Evolutionary conservation across 2,113 vertebrate genomes (phyloP), one percentile per base, ranked within the genome.

Genomic region (Bubo scandiacus): DNA sequence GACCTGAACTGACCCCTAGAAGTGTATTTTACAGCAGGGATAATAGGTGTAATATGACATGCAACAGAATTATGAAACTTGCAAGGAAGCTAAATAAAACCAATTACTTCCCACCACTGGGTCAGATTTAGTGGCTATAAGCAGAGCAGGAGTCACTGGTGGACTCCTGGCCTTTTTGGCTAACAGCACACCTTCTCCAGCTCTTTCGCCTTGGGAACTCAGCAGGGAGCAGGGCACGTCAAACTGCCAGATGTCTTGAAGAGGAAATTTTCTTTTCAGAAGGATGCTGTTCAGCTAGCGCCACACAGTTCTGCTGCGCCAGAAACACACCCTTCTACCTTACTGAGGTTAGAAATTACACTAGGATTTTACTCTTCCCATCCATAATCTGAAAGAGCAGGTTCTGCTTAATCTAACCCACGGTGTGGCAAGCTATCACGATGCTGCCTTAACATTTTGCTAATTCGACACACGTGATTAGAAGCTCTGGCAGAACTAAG

Each of bases 401-500:
- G 57, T 45, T 86, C 92, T 94, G 63, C 25, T 9, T 23, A 23
- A 68, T n/a, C 54, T 58, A 40, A 58, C 19, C 81, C 79, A 8
- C 0, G 5, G 36, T 16, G 19, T 18, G n/a, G 30, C 45, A 66
- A 63, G 21, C 59, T n/a, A 77, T 55, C 42, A 68, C 1, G 10
- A 45, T 54, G 22, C 34, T 22, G 57, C 25, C 59, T 67, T 51
- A 62, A 89, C 16, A 16, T 68, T 75, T 51, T 73, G 62, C 86
- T 95, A 74, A 85, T 90, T 90, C 90, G 87, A 81, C 87, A 91
- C 10, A 62, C 3, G 38, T 61, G 81, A 88, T 96, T 62, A 94
- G 88, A 84, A 94, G 94, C 59, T 87, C 68, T 96, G 96, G 93
- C 96, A 98, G 93, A 95, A 81, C 51, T 27, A 32, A 81, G 57